Conservation (phyloP, 2,888 invertebrate species). For the Bedellia somnulentella region DNA sequence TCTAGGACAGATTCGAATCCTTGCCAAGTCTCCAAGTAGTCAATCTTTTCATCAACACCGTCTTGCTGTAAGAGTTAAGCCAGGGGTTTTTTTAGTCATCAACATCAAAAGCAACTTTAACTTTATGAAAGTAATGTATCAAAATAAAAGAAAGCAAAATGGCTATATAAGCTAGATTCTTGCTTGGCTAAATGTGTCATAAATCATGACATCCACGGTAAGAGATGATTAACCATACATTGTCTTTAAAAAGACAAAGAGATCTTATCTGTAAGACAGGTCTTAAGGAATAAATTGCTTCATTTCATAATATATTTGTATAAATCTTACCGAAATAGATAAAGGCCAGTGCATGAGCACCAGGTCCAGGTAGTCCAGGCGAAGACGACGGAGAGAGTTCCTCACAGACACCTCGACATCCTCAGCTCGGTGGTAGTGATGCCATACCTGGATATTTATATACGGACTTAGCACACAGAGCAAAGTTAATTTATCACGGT, state of each 20-base stretch:
- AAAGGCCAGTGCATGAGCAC: conserved; percentile 44
- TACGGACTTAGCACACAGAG: too few species aligned
- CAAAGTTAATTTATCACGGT: too few species aligned
- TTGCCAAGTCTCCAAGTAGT: conserved; percentile 74
- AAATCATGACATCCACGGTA: too few species aligned
- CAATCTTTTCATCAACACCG: conserved; percentile 62
- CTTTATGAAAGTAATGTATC: conserved; percentile 8
- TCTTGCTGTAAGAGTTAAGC: conserved; percentile 23
- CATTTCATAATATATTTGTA: too few species aligned
- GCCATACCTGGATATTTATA: background rate
- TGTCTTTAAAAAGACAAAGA: too few species aligned
- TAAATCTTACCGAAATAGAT: conserved; percentile 33
- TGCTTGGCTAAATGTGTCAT: too few species aligned
- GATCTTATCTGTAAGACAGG: too few species aligned
- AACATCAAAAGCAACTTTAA: too few species aligned
- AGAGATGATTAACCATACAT: too few species aligned
- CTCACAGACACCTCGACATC: conserved; percentile 33
- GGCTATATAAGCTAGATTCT: background rate
- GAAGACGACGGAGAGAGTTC: conserved; percentile 25
- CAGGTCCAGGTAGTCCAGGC: conserved; percentile 33
- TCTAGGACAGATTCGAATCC: conserved; percentile 69
- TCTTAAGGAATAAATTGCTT: too few species aligned
- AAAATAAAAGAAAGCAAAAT: conserved; percentile 1
- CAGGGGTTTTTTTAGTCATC: too few species aligned
- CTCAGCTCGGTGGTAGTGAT: conserved; percentile 19